A percentile compares a stretch with the other conserved stretches of the same genome.
Evolutionary conservation across 1,140 invertebrate genomes (phyloP).

Genomic region (Drosophila ercepeae): DNA sequence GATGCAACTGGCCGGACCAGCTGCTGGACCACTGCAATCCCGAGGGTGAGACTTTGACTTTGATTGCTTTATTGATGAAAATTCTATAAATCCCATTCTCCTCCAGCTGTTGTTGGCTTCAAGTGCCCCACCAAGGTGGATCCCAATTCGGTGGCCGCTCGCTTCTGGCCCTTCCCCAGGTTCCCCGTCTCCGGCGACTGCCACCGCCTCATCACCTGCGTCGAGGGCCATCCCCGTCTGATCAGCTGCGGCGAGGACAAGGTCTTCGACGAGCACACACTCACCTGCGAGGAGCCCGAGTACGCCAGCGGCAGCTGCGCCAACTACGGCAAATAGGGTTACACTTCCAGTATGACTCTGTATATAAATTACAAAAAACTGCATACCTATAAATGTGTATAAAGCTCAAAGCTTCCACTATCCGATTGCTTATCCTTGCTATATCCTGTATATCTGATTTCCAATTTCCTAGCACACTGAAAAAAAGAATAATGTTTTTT

Average conservation of each 20-base stretch:
- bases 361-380: conserved; percentile 15
- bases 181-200: conserved; percentile 93
- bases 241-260: conserved; percentile 94
- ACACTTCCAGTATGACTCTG: not conserved
- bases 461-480: conserved; percentile 37
- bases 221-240: conserved; percentile 92
- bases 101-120: conserved; percentile 90
- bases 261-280: conserved; percentile 91
- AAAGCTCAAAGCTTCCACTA: conserved; percentile 41
- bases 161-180: conserved; percentile 95
- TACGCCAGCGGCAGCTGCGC: conserved; percentile 73
- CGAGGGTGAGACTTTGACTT: conserved; percentile 91
- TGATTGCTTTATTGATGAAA: no score
- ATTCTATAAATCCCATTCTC: not conserved
- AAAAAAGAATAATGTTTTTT: not conserved
- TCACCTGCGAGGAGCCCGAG: conserved; percentile 91
- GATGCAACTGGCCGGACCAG: conserved; percentile 97
- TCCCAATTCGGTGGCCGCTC: conserved; percentile 90
- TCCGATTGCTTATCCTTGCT: not conserved
- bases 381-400: conserved; percentile 44
- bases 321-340: conserved; percentile 70
- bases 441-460: not conserved
- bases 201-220: conserved; percentile 93
- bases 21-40: conserved; percentile 93
- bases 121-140: conserved; percentile 93